These are phyloP conservation scores for Lagenorhynchus albirostris DNA, from an alignment of 2,113 vertebrate species.

Conservation along the genomic window DNA sequence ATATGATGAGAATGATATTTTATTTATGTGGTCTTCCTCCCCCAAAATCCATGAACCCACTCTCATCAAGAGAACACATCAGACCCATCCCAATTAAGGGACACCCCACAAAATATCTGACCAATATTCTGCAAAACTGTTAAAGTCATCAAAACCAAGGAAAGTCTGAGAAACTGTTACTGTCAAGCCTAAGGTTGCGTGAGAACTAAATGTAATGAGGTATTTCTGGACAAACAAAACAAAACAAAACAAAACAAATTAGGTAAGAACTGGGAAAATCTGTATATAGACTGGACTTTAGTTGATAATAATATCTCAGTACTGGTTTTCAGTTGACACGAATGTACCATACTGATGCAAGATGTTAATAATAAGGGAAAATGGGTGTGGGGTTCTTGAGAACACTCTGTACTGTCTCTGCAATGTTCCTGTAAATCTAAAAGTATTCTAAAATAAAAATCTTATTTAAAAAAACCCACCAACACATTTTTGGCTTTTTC, in stretches of 20 bases:
- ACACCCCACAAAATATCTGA: background rate
- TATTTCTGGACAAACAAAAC: too few relatives aligned
- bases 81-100: background rate
- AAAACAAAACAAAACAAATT: too few relatives aligned
- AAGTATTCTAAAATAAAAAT: background rate
- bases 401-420: background rate
- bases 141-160: background rate
- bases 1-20: background rate
- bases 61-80: background rate
- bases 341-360: rapidly evolving
- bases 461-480: background rate
- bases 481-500: background rate
- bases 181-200: too few relatives aligned
- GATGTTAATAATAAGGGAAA: background rate
- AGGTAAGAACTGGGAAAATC: background rate
- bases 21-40: background rate
- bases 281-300: too few relatives aligned
- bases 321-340: background rate
- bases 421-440: background rate
- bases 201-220: too few relatives aligned
- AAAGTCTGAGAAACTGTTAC: background rate
- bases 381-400: rapidly evolving
- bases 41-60: background rate
- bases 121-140: background rate
- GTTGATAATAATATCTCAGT: background rate